Evolutionary conservation across 2,113 vertebrate species (phyloP).

Genomic region (Dasypus novemcinctus): DNA sequence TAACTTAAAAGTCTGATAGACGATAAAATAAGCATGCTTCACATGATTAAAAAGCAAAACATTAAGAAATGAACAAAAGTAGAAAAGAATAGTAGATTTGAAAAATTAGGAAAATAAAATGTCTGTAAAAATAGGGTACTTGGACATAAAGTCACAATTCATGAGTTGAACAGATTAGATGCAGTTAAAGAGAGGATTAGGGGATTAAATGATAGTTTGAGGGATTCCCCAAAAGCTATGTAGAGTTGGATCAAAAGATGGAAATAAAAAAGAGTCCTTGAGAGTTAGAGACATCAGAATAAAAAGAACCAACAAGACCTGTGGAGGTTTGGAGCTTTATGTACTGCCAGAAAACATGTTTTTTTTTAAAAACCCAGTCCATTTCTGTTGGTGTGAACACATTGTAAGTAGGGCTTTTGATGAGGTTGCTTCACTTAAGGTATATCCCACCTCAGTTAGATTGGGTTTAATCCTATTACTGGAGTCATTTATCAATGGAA

Average conservation of each 20-base stretch:
- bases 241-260: not conserved
- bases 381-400: too few species aligned
- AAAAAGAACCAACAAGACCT: not conserved
- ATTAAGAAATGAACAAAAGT: not conserved
- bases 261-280: not conserved
- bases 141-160: not conserved
- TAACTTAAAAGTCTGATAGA: not conserved
- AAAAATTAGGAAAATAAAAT: not conserved
- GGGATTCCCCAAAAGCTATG: not conserved
- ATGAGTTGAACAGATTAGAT: not conserved
- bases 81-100: not conserved
- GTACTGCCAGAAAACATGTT: too few species aligned
- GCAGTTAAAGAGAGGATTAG: not conserved
- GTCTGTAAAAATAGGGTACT: not conserved
- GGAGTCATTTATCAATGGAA: too few species aligned
- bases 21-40: not conserved
- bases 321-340: too few species aligned
- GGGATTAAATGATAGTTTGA: not conserved
- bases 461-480: too few species aligned
- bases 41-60: not conserved
- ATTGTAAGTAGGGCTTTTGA: too few species aligned
- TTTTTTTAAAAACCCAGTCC: too few species aligned
- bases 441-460: too few species aligned
- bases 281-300: not conserved
- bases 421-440: too few species aligned